These are phyloP conservation scores for Spea bombifrons DNA, from an alignment of 2,113 vertebrate genomes.

Conservation along the genomic window DNA sequence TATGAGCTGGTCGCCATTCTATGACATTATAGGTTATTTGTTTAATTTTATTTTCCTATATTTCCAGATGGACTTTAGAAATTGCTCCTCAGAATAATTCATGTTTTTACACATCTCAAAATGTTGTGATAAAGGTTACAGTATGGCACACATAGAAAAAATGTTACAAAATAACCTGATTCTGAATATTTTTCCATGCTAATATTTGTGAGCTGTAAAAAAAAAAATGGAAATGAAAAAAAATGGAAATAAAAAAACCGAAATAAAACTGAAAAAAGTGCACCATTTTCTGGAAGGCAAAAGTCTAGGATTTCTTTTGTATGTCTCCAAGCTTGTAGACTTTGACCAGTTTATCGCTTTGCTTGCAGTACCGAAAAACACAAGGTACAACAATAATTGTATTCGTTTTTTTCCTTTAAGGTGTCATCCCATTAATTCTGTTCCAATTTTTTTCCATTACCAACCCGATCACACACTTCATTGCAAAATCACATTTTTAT, in stretches of 20 bases:
- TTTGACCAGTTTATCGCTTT: conserved; percentile 44
- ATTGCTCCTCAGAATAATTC: no score
- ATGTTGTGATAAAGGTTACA: not conserved
- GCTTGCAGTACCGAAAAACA: conserved; percentile 40
- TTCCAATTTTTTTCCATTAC: conserved; percentile 30
- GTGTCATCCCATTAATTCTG: conserved; percentile 22
- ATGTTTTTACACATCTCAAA: not conserved
- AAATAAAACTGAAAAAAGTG: conserved; percentile 10
- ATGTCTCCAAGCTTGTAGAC: conserved; percentile 26
- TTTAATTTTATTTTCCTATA: no score
- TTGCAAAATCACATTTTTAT: not conserved
- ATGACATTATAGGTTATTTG: no score
- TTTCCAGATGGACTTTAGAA: no score
- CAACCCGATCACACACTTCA: not conserved
- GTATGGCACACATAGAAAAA: not conserved
- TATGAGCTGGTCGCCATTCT: no score
- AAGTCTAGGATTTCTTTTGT: conserved; percentile 31
- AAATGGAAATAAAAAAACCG: no score
- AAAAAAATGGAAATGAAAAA: not conserved
- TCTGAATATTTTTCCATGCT: not conserved
- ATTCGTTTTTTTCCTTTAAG: conserved; percentile 31
- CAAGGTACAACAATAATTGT: conserved; percentile 18
- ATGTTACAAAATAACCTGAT: not conserved
- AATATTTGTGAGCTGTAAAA: not conserved
- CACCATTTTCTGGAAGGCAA: conserved; percentile 21